These are phyloP conservation scores for Saccopteryx leptura DNA, from an alignment of 2,113 vertebrate genomes.

Conservation along the genomic window DNA sequence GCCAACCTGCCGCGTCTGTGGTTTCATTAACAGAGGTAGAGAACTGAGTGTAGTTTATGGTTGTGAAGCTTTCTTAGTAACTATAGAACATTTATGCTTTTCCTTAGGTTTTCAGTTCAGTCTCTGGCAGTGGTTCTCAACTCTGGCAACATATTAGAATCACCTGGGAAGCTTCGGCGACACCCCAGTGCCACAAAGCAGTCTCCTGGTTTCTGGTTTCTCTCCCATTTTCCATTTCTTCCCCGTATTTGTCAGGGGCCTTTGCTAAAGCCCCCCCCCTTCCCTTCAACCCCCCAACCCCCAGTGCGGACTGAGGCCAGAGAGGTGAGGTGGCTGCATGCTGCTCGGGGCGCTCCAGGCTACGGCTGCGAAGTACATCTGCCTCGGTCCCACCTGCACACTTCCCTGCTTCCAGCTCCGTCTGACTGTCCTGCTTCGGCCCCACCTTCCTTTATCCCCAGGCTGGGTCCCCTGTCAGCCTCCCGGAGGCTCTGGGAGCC, in stretches of 20 bases:
- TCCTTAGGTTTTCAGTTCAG: neutral
- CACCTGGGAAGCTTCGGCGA: neutral
- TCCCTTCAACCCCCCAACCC: too few relatives aligned
- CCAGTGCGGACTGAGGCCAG: rapidly evolving
- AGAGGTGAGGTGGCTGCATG: neutral
- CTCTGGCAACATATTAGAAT: neutral
- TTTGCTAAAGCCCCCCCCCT: neutral
- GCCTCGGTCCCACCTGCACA: rapidly evolving
- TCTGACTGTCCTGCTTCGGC: neutral
- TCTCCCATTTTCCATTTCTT: neutral
- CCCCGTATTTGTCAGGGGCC: neutral
- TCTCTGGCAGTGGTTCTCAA: neutral
- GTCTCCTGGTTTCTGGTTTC: neutral
- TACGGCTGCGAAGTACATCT: rapidly evolving
- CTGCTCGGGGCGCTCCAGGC: neutral
- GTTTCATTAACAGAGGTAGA: rapidly evolving
- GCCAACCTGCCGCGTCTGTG: neutral
- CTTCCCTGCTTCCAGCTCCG: neutral
- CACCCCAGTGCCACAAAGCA: neutral
- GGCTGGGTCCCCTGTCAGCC: rapidly evolving
- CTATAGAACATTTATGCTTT: neutral
- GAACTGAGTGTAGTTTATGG: too few relatives aligned
- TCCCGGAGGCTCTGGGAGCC: neutral
- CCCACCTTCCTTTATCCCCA: rapidly evolving
- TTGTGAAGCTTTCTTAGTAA: neutral